Evolutionary conservation across 2,113 vertebrate species (phyloP).

Genomic region (Grammomys dolichurus): DNA sequence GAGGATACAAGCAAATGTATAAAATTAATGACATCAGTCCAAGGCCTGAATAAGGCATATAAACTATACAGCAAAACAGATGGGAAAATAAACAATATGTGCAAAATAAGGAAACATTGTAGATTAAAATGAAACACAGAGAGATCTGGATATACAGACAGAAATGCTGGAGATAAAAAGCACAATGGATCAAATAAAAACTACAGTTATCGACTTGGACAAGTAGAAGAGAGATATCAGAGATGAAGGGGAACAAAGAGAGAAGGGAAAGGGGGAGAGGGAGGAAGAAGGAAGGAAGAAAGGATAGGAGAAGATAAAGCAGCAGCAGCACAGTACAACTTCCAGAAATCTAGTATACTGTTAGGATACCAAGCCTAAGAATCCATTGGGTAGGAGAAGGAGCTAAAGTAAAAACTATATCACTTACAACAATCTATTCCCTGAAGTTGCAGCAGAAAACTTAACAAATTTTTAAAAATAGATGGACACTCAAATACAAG

Average conservation of each 20-base stretch:
- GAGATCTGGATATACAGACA: not conserved
- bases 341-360: not conserved
- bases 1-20: not conserved
- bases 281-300: not conserved
- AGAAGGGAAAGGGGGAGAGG: rapidly evolving
- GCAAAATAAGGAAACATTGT: not conserved
- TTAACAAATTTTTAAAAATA: not conserved
- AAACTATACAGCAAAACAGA: not conserved
- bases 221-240: not conserved
- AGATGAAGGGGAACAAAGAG: not conserved
- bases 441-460: not conserved
- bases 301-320: not conserved
- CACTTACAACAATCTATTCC: not conserved
- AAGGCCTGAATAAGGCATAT: not conserved
- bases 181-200: not conserved
- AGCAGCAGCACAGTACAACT: not conserved
- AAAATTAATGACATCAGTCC: not conserved
- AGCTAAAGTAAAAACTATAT: not conserved
- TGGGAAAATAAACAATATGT: not conserved
- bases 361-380: not conserved
- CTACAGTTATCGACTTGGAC: not conserved
- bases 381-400: not conserved
- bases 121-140: not conserved
- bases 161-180: not conserved
- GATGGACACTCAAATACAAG: not conserved